Conservation (phyloP, 2,888 invertebrate species). For the Dolichomitus sp. region DNA sequence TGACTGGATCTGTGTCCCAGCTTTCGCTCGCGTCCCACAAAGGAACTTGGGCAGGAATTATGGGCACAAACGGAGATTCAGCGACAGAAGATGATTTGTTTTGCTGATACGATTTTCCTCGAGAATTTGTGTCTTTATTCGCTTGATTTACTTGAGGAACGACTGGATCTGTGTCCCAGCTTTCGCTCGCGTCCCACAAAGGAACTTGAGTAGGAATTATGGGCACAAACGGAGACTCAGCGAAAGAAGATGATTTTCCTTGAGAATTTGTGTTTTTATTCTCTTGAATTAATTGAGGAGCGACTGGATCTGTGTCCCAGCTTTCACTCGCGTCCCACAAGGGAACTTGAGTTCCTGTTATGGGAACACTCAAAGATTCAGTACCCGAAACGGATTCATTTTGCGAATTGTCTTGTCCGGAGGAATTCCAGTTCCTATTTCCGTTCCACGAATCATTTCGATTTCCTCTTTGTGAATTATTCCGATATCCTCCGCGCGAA, state of each 20-base stretch:
- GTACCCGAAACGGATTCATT: no score
- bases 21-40: slow-evolving; percentile 32
- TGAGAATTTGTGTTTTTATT: neutral
- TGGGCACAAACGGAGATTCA: neutral
- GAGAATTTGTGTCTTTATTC: neutral
- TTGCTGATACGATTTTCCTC: neutral
- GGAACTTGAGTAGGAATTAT: neutral
- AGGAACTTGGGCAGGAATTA: neutral
- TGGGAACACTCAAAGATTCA: neutral
- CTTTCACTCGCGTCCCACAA: neutral
- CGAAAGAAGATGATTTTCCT: neutral
- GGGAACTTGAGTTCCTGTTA: neutral
- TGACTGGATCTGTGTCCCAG: slow-evolving; percentile 1
- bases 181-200: neutral
- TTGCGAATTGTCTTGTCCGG: neutral
- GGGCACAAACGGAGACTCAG: neutral
- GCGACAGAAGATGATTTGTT: neutral
- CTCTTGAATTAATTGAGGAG: neutral
- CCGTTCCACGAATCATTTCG: neutral
- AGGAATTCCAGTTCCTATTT: neutral
- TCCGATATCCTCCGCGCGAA: neutral
- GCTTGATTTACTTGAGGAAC: neutral
- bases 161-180: neutral
- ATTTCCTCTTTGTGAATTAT: neutral
- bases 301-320: neutral